These are phyloP conservation scores for Myiopsitta monachus DNA, from an alignment of 2,113 vertebrate genomes.

Conservation along the genomic window DNA sequence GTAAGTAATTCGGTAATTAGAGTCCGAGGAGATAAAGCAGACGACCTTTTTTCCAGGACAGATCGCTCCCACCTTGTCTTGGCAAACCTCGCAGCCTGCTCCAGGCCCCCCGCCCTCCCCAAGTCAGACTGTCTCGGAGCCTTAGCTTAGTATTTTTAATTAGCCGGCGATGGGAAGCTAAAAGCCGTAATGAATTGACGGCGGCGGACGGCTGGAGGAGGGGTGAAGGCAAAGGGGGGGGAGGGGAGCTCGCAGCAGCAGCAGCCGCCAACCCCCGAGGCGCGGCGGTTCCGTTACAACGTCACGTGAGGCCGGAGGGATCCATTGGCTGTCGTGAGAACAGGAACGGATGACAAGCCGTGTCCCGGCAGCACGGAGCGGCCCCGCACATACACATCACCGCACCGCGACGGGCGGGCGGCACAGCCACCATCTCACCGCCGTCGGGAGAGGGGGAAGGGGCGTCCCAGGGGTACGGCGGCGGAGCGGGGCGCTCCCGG, in stretches of 20 bases:
- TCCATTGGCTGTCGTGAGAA: conserved; percentile 78
- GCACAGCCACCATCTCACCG: background rate
- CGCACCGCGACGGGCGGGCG: background rate
- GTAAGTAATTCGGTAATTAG: conserved; percentile 73
- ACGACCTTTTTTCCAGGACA: conserved; percentile 70
- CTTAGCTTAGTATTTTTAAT: conserved; percentile 81
- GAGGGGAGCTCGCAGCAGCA: conserved; percentile 57
- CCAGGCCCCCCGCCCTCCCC: conserved; percentile 32
- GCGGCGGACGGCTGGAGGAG: conserved; percentile 62
- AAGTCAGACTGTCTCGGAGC: conserved; percentile 65
- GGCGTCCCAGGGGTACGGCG: background rate
- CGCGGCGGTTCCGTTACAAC: conserved; percentile 80
- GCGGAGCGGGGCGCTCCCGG: background rate
- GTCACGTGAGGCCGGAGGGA: conserved; percentile 78
- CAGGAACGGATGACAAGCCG: conserved; percentile 38
- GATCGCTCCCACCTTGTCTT: conserved; percentile 27
- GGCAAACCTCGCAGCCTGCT: conserved; percentile 49
- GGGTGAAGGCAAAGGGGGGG: background rate
- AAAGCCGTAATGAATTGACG: conserved; percentile 83
- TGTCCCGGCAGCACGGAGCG: background rate
- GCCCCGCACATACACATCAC: background rate
- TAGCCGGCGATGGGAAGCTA: conserved; percentile 80
- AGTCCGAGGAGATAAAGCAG: conserved; percentile 49
- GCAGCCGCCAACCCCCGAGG: conserved; percentile 74
- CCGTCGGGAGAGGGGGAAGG: background rate